Evolutionary conservation across 2,797 vertebrate species (phyloP).

Genomic region (Alfaro cultratus): DNA sequence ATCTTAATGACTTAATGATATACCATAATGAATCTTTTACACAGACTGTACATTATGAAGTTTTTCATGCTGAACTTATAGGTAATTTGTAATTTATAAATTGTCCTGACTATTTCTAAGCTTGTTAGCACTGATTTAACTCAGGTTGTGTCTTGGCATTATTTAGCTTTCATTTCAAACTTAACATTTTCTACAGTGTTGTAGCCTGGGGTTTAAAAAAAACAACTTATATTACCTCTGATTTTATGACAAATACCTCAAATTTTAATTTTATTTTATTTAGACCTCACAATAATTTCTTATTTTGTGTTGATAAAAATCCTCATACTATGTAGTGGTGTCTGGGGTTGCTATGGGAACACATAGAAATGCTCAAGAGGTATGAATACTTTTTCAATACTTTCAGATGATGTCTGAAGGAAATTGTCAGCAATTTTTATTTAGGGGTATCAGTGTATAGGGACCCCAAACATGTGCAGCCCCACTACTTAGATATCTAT

Average conservation of each 20-base stretch:
- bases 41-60: not conserved
- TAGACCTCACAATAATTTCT: not conserved
- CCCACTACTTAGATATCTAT: not conserved
- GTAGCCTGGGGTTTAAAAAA: too few species aligned
- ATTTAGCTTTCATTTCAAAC: too few species aligned
- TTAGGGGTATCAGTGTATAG: not conserved
- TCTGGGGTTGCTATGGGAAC: not conserved
- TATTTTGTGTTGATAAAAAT: not conserved
- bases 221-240: not conserved
- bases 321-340: not conserved
- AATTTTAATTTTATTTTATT: not conserved
- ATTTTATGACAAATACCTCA: not conserved
- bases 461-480: not conserved
- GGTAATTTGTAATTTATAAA: too few species aligned
- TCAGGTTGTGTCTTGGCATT: not conserved
- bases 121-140: not conserved
- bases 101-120: not conserved
- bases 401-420: not conserved
- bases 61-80: not conserved
- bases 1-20: not conserved
- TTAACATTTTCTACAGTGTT: too few species aligned
- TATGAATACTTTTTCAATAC: not conserved
- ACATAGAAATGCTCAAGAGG: not conserved
- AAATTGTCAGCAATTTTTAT: not conserved
- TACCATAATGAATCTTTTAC: not conserved